phyloP scores from a whole-genome alignment of 2,113 vertebrate species.

The Silurus meridionalis region DNA sequence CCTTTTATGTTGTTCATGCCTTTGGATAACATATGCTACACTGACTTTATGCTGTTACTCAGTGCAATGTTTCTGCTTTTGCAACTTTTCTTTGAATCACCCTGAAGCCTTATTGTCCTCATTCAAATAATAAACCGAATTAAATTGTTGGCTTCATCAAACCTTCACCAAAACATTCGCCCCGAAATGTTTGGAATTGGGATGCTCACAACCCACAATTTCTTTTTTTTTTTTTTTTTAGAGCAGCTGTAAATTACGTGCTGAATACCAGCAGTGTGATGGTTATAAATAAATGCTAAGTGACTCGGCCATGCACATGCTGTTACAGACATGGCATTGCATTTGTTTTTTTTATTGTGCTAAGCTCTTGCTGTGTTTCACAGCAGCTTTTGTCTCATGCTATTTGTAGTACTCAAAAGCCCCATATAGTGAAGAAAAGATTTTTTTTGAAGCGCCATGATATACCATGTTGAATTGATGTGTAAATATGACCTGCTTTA shows the following conservation, averaged over 20 bases:
- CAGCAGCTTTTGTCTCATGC: not conserved
- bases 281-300: constrained; percentile 13
- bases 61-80: not conserved
- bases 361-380: not conserved
- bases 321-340: not conserved
- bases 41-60: not conserved
- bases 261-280: not conserved
- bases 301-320: not conserved
- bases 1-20: not conserved
- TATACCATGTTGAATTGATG: not conserved
- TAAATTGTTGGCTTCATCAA: not conserved
- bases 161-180: not conserved
- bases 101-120: not conserved
- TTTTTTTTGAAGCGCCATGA: not conserved
- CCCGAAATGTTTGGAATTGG: not conserved
- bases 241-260: not conserved
- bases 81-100: not conserved
- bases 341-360: not conserved
- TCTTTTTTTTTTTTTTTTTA: not conserved
- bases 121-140: not conserved
- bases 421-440: not conserved
- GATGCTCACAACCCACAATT: not conserved
- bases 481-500: not conserved
- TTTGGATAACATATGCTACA: not conserved
- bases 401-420: not conserved